phyloP scores from a whole-genome alignment of 1,140 invertebrate species.

The Cotesia typhae region DNA sequence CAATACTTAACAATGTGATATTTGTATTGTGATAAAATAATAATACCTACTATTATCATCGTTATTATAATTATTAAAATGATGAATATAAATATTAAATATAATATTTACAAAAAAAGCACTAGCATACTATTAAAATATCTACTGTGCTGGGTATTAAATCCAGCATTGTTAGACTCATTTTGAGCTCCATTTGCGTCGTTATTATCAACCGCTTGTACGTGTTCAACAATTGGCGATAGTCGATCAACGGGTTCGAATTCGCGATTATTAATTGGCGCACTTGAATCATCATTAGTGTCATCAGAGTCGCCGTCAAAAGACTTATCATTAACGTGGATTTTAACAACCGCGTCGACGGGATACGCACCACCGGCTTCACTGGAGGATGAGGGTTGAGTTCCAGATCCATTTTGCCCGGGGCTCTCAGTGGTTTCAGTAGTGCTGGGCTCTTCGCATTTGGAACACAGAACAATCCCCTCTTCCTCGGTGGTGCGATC shows the following conservation, averaged over 20 bases:
- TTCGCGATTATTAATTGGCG: conserved; percentile 26
- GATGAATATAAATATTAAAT: conserved; percentile 20
- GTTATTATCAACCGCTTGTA: conserved; percentile 51
- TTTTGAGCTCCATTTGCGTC: conserved; percentile 51
- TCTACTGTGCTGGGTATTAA: conserved; percentile 47
- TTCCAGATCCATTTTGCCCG: conserved; percentile 27
- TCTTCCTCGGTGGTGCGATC: conserved; percentile 49
- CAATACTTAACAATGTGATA: neutral
- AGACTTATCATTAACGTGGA: conserved; percentile 54
- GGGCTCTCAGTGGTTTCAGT: conserved; percentile 33
- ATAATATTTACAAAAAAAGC: conserved; percentile 57
- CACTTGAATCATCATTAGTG: conserved; percentile 45
- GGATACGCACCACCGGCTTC: conserved; percentile 43
- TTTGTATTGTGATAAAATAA: neutral
- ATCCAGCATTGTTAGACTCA: conserved; percentile 41
- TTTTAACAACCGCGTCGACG: conserved; percentile 54
- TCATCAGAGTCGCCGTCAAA: conserved; percentile 57
- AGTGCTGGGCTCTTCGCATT: conserved; percentile 41
- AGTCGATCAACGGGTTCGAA: conserved; percentile 48
- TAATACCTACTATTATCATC: conserved; percentile 25
- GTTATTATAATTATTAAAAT: conserved; percentile 20
- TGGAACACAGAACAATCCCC: conserved; percentile 42
- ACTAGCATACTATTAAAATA: conserved; percentile 63
- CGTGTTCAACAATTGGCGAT: conserved; percentile 59
- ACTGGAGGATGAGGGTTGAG: conserved; percentile 42